phyloP scores from a whole-genome alignment of 23 tunicate genomes.

The Trididemnum miniatum region DNA sequence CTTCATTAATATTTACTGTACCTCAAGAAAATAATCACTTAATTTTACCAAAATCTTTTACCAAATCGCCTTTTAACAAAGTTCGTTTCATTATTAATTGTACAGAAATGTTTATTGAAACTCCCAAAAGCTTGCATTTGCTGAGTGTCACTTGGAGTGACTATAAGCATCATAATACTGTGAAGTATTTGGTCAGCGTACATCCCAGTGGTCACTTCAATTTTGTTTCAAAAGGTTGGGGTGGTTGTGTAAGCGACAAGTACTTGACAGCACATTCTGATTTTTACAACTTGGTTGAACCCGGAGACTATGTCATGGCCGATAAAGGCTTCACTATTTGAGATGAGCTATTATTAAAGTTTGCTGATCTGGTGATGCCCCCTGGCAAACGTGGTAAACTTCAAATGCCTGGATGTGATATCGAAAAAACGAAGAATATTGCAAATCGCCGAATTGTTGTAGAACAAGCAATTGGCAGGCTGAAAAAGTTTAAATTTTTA shows the following conservation, averaged over 20 bases:
- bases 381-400: background rate
- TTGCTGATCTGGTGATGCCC: background rate
- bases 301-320: constrained; percentile 4
- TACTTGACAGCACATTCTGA: background rate
- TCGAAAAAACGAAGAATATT: background rate
- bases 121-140: background rate
- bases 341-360: background rate
- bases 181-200: background rate
- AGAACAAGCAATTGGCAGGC: background rate
- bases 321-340: constrained; percentile 12
- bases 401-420: background rate
- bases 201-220: constrained; percentile 6
- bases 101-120: background rate
- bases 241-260: constrained; percentile 6
- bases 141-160: constrained; percentile 2
- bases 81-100: background rate
- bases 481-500: background rate
- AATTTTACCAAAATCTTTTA: background rate
- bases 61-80: background rate
- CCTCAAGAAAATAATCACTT: background rate
- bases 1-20: background rate
- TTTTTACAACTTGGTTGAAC: background rate
- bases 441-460: constrained; percentile 1
- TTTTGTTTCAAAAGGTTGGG: constrained; percentile 22
- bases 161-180: background rate